Evolutionary conservation across 2,113 vertebrate species (phyloP).

Genomic region (Arvicanthis niloticus): DNA sequence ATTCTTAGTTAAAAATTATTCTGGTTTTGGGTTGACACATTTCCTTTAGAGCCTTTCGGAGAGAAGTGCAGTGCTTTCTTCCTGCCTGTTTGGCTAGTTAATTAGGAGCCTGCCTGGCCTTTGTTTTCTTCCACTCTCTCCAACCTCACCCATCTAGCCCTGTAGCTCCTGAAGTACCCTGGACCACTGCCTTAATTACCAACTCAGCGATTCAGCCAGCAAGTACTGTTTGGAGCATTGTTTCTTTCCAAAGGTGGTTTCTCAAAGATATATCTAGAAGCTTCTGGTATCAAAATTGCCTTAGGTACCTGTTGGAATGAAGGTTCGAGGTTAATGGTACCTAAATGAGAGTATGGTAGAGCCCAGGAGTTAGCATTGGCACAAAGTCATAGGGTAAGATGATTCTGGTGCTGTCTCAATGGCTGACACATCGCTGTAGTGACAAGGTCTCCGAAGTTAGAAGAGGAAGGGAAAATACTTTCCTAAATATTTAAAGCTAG

Average conservation of each 20-base stretch:
- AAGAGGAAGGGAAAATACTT: constrained; percentile 4
- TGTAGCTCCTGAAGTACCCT: background rate
- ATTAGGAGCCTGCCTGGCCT: constrained; percentile 45
- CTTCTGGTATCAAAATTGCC: background rate
- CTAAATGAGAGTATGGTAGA: background rate
- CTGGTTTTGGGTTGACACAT: constrained; percentile 8
- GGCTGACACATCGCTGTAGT: background rate
- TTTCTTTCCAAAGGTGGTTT: constrained; percentile 24
- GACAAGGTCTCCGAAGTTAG: background rate
- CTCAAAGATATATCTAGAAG: constrained; percentile 3
- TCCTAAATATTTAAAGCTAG: background rate
- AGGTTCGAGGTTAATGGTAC: constrained; percentile 11
- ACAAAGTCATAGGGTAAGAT: background rate
- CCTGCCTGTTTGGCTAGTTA: constrained; percentile 7
- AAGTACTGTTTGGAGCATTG: background rate
- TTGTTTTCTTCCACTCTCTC: background rate
- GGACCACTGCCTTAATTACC: background rate
- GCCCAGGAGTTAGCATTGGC: constrained; percentile 9
- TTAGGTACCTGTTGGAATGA: constrained; percentile 40
- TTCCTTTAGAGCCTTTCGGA: background rate
- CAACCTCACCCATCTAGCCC: background rate
- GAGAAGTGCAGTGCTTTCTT: constrained; percentile 8
- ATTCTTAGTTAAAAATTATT: constrained; percentile 55
- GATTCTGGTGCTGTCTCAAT: background rate
- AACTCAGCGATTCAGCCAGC: background rate